Conservation (phyloP, 2,888 invertebrate genomes). For the Resseliella maxima region DNA sequence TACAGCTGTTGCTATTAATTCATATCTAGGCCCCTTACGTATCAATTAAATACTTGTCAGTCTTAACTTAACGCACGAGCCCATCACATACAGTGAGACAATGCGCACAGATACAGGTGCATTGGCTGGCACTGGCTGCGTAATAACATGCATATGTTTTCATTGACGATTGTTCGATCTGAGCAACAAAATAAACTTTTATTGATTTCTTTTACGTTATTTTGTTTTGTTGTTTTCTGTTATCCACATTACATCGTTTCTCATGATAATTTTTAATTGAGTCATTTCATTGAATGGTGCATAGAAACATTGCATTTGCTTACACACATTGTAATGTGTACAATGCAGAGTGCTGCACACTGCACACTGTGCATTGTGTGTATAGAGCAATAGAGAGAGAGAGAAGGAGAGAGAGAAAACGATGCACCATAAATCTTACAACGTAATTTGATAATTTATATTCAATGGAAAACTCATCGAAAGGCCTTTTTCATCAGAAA, state of each 20-base stretch:
- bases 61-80: background rate
- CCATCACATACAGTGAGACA: too few relatives aligned
- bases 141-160: conserved; percentile 22
- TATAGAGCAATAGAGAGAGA: too few relatives aligned
- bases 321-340: background rate
- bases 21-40: conserved; percentile 26
- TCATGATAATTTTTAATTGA: conserved; percentile 7
- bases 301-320: background rate
- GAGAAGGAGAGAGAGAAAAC: too few relatives aligned
- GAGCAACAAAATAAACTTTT: conserved; percentile 21
- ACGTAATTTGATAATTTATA: conserved; percentile 49
- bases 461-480: conserved; percentile 46
- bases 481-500: conserved; percentile 31
- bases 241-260: background rate
- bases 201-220: conserved; percentile 34
- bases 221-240: too few relatives aligned
- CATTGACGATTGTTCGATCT: conserved; percentile 18
- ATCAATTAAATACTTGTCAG: conserved; percentile 22
- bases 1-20: conserved; percentile 53
- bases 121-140: background rate
- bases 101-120: conserved; percentile 48
- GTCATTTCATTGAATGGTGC: background rate
- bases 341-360: background rate
- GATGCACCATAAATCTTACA: conserved; percentile 20
- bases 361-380: too few relatives aligned